Evolutionary conservation across 2,888 invertebrate species (phyloP), one percentile per base, ranked within the genome.

Genomic region (Aleiodes leptofemur): DNA sequence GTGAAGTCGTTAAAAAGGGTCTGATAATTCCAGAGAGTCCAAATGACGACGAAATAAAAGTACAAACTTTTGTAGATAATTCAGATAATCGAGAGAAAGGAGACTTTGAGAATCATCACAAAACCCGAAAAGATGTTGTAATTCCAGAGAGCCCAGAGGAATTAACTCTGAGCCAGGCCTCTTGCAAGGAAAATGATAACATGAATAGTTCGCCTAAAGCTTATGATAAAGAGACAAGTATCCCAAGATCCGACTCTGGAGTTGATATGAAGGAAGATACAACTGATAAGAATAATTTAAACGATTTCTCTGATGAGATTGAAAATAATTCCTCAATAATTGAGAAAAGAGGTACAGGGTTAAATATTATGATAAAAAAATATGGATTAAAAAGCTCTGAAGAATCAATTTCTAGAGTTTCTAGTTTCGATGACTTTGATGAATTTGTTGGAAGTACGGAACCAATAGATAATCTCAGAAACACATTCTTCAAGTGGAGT

Each of bases 401-500:
- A 31, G 16, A 23, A 16, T 38, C 29, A 48, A 48, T 34, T 14
- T 6, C 16, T 43, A 56, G 57, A 50, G 9, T 13, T 6, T 48
- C 70, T 68, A 75, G 70, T 73, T 51, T 70, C 9, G 74, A 77
- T 50, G 75, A 77, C 7, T 69, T 72, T 14, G 61, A 64, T 4
- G 78, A 79, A 38, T 74, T 68, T 73, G 70, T 72, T 3, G 61
- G 72, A 4, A 59, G 31, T 14, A 59, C 56, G 48, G 56, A 70
- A n/a, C 48, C 53, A 6, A 43, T 71, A 8, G 71, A 71, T 51
- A 69, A 43, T 31, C 38, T 64, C 5, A 69, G 66, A 29, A 73
- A 71, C 14, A 72, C 50, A 66, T 80, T 83, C 51, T 82, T 79
- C 48, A 74, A 79, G 34, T 82, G 82, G 81, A 55, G 76, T 3